Percentiles rank a stretch among this genome's conserved stretches.
phyloP scores from a whole-genome alignment of 2,888 invertebrate species.

The Sarcophaga caerulescens region DNA sequence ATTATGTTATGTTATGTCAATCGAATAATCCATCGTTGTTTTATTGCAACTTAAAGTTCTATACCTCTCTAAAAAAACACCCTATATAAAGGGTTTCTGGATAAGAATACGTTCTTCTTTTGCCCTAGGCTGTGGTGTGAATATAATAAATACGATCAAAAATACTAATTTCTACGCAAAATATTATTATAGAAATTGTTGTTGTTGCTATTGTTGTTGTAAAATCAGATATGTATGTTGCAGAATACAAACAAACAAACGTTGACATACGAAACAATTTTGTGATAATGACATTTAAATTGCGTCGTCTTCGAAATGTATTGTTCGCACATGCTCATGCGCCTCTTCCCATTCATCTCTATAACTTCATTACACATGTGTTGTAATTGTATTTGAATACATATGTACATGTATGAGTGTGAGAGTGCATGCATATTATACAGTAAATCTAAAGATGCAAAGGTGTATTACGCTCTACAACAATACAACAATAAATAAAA shows the following conservation, averaged over 20 bases:
- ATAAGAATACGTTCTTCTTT: background rate
- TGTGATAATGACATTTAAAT: constrained; percentile 75
- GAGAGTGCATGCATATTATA: background rate
- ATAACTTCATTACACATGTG: background rate
- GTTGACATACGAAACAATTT: constrained; percentile 63
- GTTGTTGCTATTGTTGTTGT: too few species aligned
- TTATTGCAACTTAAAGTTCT: too few species aligned
- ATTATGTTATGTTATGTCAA: too few species aligned
- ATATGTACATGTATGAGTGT: background rate
- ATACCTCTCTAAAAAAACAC: too few species aligned
- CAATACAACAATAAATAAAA: constrained; percentile 26
- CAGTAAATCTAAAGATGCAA: constrained; percentile 8
- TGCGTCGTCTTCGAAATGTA: constrained; percentile 65
- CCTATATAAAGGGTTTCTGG: background rate
- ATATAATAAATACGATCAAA: too few species aligned
- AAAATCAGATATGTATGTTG: background rate
- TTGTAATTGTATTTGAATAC: background rate
- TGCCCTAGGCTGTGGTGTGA: background rate
- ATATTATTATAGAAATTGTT: background rate
- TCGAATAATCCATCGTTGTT: too few species aligned
- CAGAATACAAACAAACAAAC: constrained; percentile 34
- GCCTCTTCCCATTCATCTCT: background rate
- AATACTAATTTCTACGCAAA: too few species aligned
- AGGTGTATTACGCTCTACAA: constrained; percentile 17
- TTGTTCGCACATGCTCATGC: constrained; percentile 34